Conservation (phyloP, 1,140 invertebrate genomes). For the Proctacanthus coquilletti region DNA sequence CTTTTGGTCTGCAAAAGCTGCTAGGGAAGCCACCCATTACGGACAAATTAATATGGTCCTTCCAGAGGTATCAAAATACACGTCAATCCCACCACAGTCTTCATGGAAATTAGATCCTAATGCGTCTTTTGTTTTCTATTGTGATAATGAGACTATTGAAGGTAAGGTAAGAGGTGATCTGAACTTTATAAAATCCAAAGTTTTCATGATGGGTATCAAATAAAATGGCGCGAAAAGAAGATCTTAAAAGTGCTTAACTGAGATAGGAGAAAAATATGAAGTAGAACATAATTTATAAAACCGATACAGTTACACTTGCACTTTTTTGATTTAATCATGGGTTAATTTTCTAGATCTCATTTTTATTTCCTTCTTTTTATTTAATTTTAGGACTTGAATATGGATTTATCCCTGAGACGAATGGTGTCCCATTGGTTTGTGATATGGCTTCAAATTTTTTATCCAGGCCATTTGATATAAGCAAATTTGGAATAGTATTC, state of each 20-base stretch:
- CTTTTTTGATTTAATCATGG: too few species aligned
- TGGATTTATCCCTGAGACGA: constrained; percentile 61
- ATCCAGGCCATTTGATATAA: constrained; percentile 67
- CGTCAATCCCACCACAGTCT: constrained; percentile 46
- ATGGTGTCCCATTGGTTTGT: constrained; percentile 71
- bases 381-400: constrained; percentile 69
- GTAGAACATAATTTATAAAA: too few species aligned
- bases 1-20: constrained; percentile 81
- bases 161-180: constrained; percentile 53
- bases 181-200: too few species aligned
- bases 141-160: constrained; percentile 89
- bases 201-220: too few species aligned
- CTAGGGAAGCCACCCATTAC: constrained; percentile 84
- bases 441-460: constrained; percentile 96
- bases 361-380: too few species aligned
- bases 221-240: too few species aligned
- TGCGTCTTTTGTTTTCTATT: constrained; percentile 90
- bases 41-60: constrained; percentile 71
- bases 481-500: constrained; percentile 84
- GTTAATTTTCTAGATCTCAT: too few species aligned
- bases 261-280: too few species aligned
- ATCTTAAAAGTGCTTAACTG: too few species aligned
- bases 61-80: constrained; percentile 53
- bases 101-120: constrained; percentile 73
- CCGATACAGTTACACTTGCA: too few species aligned